Base-by-base conservation (phyloP, 1,140 invertebrate genomes). In the Atta colombica region DNA sequence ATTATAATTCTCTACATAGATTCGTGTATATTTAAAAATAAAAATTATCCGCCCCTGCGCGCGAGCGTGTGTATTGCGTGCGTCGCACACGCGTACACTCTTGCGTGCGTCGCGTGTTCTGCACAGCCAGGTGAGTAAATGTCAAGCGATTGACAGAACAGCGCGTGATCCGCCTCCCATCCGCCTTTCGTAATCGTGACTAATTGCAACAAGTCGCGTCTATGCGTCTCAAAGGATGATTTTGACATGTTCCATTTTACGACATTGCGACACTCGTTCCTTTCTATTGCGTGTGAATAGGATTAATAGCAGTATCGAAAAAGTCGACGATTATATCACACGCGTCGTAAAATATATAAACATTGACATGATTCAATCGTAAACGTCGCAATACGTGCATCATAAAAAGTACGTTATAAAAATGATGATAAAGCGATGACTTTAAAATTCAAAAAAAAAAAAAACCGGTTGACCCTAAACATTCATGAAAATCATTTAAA, bases 71-170 rank as follows among this genome's bases (percentile, higher is more conserved):
- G 58, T 58, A 77, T 61, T 21, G 21, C 58, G 55, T 35, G 35
- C 58, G 16, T n/a, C 66, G 21, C 61, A 78, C 61, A 66, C 25
- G 25, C 45, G 18, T 51, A 28, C 77, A 51, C 61, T 35, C 45
- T 16, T n/a, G 68, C 58, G 69, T 74, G 55, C 69, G 25, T 74
- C 39, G 68, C 69, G 53, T 74, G 80, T 84, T 7, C 25, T 84
- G 69, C 69, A 80, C 75, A 80, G 77, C 61, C 78, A 82, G 69
- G 69, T 75, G 80, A 84, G 69, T 84, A 84, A 84, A 84, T 84
- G 80, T 74, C 69, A 84, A 84, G 39, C 80, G 80, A 84, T 75
- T 84, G 80, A 84, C 69, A 84, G 53, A 82, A 60, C 45, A 82
- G 69, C 80, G 49, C 25, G 69, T 84, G 80, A 84, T 74, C 55